phyloP scores from a whole-genome alignment of 2,888 invertebrate genomes.

The Isotomurus palustris region DNA sequence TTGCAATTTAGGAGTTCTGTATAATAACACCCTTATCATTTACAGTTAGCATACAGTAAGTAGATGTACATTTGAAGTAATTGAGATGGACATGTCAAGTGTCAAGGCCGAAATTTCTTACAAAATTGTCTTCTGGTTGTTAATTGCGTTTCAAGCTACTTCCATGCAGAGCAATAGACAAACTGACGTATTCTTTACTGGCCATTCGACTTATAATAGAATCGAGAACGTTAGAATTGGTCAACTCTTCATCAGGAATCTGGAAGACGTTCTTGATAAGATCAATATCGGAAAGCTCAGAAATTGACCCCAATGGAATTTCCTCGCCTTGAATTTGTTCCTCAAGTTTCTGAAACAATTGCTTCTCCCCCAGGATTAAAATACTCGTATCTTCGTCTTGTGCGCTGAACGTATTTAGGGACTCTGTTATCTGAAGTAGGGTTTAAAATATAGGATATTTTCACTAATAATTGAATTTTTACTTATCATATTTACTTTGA shows the following conservation, averaged over 20 bases:
- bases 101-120: too few relatives aligned
- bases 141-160: not conserved
- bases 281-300: conserved; percentile 53
- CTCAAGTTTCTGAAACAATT: conserved; percentile 38
- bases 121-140: too few relatives aligned
- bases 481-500: not conserved
- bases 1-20: too few relatives aligned
- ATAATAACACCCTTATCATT: too few relatives aligned
- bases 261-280: conserved; percentile 61
- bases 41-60: too few relatives aligned
- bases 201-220: conserved; percentile 64
- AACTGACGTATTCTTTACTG: conserved; percentile 57
- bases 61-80: too few relatives aligned
- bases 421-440: conserved; percentile 57
- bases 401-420: conserved; percentile 63
- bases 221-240: conserved; percentile 55
- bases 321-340: conserved; percentile 57
- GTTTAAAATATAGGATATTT: too few relatives aligned
- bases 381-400: conserved; percentile 53
- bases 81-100: too few relatives aligned
- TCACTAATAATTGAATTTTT: not conserved
- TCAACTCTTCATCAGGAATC: conserved; percentile 55
- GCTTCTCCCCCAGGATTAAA: conserved; percentile 53
- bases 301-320: conserved; percentile 54
- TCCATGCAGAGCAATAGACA: not conserved